These are phyloP conservation scores for Pseudochirops cupreus DNA, from an alignment of 2,797 vertebrate species.

Conservation along the genomic window DNA sequence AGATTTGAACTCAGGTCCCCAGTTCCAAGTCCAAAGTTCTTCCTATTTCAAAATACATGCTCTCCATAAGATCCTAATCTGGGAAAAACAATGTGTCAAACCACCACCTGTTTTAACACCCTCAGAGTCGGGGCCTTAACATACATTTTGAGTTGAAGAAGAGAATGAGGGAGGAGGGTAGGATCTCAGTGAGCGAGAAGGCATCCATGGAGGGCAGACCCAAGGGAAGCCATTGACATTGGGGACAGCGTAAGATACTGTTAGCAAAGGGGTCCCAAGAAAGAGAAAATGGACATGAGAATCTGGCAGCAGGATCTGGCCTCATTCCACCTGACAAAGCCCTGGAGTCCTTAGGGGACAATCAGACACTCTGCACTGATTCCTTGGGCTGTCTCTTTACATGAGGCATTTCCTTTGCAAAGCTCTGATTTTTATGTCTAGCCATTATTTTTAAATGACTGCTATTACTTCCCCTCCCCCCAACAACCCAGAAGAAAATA, in stretches of 20 bases:
- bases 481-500: neutral
- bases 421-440: neutral
- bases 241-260: neutral
- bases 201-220: neutral
- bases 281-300: neutral
- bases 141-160: neutral
- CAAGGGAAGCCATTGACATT: neutral
- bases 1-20: neutral
- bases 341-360: neutral
- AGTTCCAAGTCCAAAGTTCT: neutral
- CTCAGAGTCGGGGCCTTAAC: neutral
- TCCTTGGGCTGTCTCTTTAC: neutral
- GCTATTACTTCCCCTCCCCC: neutral
- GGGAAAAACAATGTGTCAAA: neutral
- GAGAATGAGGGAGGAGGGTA: neutral
- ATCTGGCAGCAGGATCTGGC: neutral
- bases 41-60: neutral
- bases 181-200: neutral
- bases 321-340: neutral
- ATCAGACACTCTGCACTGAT: neutral
- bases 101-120: neutral
- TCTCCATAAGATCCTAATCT: neutral
- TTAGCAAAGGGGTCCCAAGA: neutral
- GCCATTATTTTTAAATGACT: slow-evolving; percentile 5
- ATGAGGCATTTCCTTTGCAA: slow-evolving; percentile 4